Evolutionary conservation across 2,888 invertebrate species (phyloP), one percentile per base, ranked within the genome.

Genomic region (Helobdella robusta): DNA sequence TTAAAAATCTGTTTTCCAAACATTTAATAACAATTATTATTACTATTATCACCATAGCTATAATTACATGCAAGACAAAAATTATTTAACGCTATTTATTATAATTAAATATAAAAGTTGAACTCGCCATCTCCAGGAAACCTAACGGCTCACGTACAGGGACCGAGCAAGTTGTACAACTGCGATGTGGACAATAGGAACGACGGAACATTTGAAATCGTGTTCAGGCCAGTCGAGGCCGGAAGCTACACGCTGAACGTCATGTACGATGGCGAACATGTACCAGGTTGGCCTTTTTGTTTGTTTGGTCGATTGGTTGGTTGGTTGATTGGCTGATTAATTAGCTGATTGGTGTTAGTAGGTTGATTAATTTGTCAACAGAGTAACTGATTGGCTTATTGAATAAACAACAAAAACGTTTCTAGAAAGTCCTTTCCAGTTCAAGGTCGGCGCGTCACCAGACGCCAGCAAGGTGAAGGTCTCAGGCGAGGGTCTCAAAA

Each of bases 391-490:
- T 44, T 44, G 11, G 44, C 44, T 18, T 44, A n/a, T n/a, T n/a
- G n/a, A n/a, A n/a, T n/a, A n/a, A 11, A 11, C 25, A 23, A 52
- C 11, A 52, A 18, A 15, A 40, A 15, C 15, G n/a, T 36, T 58
- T 1, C 66, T n/a, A 71, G 94, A 95, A 32, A 93, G 92, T 70
- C 97, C 98, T 0, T 98, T 91, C 82, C 86, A 87, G 54, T 76
- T 98, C 68, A 86, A 89, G 74, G 91, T 92, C 50, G 89, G 89
- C 48, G 93, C 93, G 15, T 91, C 94, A 18, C 97, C 98, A 0
- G 98, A 98, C 81, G 91, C 98, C 3, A 89, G 90, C 69, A 94
- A 94, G 84, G 93, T 97, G n/a, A 85, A 91, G 66, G 98, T 98
- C 20, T 92, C 91, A 80, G 98, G 98, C 0, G 95, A 97, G 1